Evolutionary conservation across 2,888 invertebrate species (phyloP), one percentile per base, ranked within the genome.

Genomic region (Dorcus hopei): DNA sequence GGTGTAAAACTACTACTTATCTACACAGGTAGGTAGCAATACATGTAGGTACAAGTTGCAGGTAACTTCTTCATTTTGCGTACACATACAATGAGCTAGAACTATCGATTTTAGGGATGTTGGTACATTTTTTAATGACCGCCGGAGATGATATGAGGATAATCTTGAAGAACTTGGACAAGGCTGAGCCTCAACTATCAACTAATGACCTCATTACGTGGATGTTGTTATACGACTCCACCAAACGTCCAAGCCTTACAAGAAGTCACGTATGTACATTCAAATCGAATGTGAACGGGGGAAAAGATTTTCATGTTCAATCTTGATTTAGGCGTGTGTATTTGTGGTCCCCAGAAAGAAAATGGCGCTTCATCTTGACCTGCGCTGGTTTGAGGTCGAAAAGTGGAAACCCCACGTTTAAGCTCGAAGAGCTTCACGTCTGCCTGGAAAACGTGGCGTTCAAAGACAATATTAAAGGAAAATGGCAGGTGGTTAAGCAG

Each of bases 31-130:
- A n/a, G n/a, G n/a, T n/a, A n/a, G n/a, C n/a, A n/a, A n/a, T n/a
- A n/a, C n/a, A n/a, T n/a, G n/a, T n/a, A n/a, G n/a, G n/a, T 79
- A 16, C 78, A 78, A 70, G 75, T 77, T 9, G 74, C 78, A 53
- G 79, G 74, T 65, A 66, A 60, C 40, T 40, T 41, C 23, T 50
- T 9, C 6, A 5, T 38, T 38, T 5, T 50, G 23, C 16, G 9
- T n/a, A n/a, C 9, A 23, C 5, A 7, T 11, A n/a, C 0, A 5
- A 38, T 6, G 19, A 6, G 11, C 3, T 52, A 23, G 16, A 9
- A 33, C 47, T 9, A 2, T 47, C 41, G n/a, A n/a, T 51, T 57
- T 14, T 67, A 71, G 71, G 74, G 9, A 77, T 78, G 73, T 53
- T 78, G 16, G 66, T 77, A 9, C n/a, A n/a, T n/a, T 80, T 76